These are phyloP conservation scores for Pitangus sulphuratus DNA, from an alignment of 2,797 vertebrate genomes.

Conservation along the genomic window DNA sequence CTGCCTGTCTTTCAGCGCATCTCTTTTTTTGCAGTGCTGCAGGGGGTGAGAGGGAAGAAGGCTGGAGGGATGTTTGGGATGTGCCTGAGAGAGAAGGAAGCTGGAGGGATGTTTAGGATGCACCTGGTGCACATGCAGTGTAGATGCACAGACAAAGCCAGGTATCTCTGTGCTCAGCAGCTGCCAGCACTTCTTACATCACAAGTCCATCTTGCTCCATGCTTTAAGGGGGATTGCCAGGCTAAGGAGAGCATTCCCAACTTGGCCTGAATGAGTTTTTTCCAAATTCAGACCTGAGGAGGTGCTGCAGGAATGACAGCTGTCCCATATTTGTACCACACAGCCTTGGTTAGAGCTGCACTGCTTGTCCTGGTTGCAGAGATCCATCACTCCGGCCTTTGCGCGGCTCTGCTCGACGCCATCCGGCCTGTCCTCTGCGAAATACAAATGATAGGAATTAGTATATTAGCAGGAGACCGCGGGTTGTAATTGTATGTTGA, in stretches of 20 bases:
- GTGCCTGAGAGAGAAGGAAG: not conserved
- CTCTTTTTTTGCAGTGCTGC: not conserved
- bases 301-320: not conserved
- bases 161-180: not conserved
- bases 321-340: rapidly evolving
- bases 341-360: not conserved
- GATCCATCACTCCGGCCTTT: not conserved
- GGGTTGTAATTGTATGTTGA: slow-evolving; percentile 52
- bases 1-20: not conserved
- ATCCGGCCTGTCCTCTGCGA: not conserved
- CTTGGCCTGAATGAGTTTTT: not conserved
- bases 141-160: not conserved
- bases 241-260: rapidly evolving
- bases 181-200: not conserved
- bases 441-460: slow-evolving; percentile 62
- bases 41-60: not conserved
- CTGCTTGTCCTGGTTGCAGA: not conserved
- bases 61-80: not conserved
- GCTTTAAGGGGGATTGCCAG: not conserved
- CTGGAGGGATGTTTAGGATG: not conserved
- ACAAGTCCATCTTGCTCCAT: not conserved
- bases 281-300: not conserved
- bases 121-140: rapidly evolving
- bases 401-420: not conserved
- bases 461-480: slow-evolving; percentile 16